phyloP scores from a whole-genome alignment of 2,888 invertebrate species.

The Pristionchus japonicus region DNA sequence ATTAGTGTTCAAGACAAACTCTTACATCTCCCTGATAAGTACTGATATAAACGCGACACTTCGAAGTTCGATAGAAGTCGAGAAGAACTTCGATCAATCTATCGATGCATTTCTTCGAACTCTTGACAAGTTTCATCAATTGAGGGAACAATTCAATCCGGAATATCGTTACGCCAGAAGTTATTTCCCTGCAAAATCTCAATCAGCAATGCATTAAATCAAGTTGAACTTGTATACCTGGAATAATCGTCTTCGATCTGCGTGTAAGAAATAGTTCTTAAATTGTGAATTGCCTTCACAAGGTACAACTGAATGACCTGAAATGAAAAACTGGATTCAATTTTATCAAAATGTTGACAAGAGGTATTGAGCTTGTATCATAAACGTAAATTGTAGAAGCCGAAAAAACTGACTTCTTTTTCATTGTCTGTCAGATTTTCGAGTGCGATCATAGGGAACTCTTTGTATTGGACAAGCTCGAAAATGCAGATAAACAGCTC shows the following conservation, averaged over 20 bases:
- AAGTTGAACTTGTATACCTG: not conserved
- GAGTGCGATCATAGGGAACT: not conserved
- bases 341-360: not conserved
- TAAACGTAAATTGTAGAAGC: too few species aligned
- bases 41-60: not conserved
- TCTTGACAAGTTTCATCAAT: not conserved
- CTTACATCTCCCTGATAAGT: not conserved
- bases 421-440: not conserved
- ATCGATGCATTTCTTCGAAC: not conserved
- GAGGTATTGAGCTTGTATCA: too few species aligned
- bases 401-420: constrained; percentile 9
- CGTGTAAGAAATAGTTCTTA: not conserved
- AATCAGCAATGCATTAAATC: not conserved
- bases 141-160: not conserved
- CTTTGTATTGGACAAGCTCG: not conserved
- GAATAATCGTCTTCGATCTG: not conserved
- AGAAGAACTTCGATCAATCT: not conserved
- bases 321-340: not conserved
- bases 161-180: not conserved
- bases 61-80: not conserved
- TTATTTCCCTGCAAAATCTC: not conserved
- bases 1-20: too few species aligned
- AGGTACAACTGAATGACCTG: not conserved
- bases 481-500: constrained; percentile 5
- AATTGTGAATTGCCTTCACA: not conserved